Evolutionary conservation across 2,888 invertebrate genomes (phyloP).

Genomic region (Lepetodrilus schrolli): DNA sequence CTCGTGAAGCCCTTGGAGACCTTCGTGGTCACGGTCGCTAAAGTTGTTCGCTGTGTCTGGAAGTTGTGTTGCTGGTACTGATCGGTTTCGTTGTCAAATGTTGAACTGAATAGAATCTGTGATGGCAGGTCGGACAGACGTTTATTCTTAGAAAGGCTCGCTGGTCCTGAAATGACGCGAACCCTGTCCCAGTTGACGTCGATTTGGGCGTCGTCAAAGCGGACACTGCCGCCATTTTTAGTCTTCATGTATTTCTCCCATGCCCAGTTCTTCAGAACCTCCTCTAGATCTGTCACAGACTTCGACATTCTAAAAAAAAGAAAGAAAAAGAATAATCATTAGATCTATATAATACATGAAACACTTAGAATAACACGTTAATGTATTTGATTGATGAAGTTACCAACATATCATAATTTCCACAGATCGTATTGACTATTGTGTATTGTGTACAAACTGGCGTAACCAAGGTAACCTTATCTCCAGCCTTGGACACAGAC

Average conservation of each 20-base stretch:
- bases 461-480: too few species aligned
- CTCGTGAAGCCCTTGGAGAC: neutral
- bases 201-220: neutral
- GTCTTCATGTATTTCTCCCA: neutral
- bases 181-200: constrained; percentile 1
- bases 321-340: neutral
- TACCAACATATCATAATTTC: too few species aligned
- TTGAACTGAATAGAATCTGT: constrained; percentile 14
- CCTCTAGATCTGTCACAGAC: neutral
- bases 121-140: neutral
- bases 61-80: neutral
- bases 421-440: too few species aligned
- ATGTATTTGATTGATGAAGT: too few species aligned
- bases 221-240: neutral
- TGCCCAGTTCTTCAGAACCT: neutral
- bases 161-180: neutral
- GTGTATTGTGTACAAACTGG: too few species aligned
- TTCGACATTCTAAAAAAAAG: neutral
- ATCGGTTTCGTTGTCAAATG: neutral
- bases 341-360: too few species aligned
- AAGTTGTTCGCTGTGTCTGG: neutral
- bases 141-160: neutral
- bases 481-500: too few species aligned
- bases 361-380: too few species aligned
- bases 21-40: neutral